Evolutionary conservation across 2,113 vertebrate species (phyloP), one percentile per base, ranked within the genome.

Genomic region (Phrynosoma blainvillii): DNA sequence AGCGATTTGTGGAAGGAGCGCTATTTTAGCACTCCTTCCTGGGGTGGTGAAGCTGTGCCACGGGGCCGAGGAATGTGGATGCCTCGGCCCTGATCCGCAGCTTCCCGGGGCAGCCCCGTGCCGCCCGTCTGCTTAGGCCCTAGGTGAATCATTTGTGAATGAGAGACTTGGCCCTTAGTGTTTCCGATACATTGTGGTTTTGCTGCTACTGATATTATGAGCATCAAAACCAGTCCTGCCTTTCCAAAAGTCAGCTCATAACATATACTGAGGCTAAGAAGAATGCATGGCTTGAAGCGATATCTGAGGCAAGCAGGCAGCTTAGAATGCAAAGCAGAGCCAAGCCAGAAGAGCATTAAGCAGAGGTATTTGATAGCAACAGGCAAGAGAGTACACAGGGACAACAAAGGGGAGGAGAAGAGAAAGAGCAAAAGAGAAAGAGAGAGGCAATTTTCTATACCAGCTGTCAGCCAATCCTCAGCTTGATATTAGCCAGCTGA

Each of bases 221-320:
- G 79, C 14, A 82, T 36, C 5, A 66, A 1, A 52, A 36, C 21
- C 30, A 32, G 40, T 30, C 9, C 42, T 74, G 21, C 20, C 18
- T 82, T 62, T 30, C 9, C 3, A 47, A 82, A 59, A 71, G 70
- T 13, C 18, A 18, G 32, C 25, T 62, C 27, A 56, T 36, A 73
- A 7, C 11, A 75, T 47, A 2, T 20, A 32, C 32, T n/a, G 68
- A 59, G n/a, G 47, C 23, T 23, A 62, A 47, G 25, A 47, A 27
- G 56, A 56, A 82, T 82, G 70, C 27, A 54, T 82, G 56, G 20
- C 20, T 82, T 82, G 79, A 75, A 47, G 71, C 10, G 70, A 65
- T 82, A 82, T 82, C 79, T 65, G 40, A 82, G 40, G 59, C 71
- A 76, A 65, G 56, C 78, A 87, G 86, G 70, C 56, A 87, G 66